Conservation (phyloP, 2,888 invertebrate species). For the Amaurobius ferox region DNA sequence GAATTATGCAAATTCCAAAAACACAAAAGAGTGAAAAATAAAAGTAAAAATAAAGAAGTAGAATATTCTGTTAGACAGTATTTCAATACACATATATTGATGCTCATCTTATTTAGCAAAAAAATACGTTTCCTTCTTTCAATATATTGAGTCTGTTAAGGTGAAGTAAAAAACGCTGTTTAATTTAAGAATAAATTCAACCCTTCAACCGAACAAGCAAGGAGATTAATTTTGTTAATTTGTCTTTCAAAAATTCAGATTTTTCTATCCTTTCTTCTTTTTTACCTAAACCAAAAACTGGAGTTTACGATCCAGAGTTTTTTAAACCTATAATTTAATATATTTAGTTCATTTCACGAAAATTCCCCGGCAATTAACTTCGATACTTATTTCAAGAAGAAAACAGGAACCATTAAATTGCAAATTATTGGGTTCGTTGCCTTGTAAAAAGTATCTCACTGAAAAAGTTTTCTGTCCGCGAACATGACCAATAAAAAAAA, state of each 20-base stretch:
- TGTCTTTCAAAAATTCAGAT: slow-evolving; percentile 1
- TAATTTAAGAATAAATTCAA: not conserved
- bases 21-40: no score
- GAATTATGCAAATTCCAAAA: no score
- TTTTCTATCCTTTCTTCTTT: not conserved
- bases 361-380: not conserved
- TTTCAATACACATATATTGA: no score
- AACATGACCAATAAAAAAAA: not conserved
- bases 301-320: not conserved
- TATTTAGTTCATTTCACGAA: not conserved
- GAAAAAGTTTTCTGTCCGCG: not conserved
- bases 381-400: not conserved
- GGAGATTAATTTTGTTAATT: not conserved
- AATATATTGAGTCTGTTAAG: no score
- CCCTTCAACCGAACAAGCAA: not conserved
- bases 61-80: no score
- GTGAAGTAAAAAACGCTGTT: no score
- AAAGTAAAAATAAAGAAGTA: no score
- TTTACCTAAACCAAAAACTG: not conserved
- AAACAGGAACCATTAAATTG: not conserved
- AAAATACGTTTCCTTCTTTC: no score
- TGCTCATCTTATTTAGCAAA: no score
- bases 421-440: not conserved
- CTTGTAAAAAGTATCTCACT: not conserved
- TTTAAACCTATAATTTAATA: slow-evolving; percentile 1